phyloP scores from a whole-genome alignment of 1,140 invertebrate genomes.

The Mamestra configurata region DNA sequence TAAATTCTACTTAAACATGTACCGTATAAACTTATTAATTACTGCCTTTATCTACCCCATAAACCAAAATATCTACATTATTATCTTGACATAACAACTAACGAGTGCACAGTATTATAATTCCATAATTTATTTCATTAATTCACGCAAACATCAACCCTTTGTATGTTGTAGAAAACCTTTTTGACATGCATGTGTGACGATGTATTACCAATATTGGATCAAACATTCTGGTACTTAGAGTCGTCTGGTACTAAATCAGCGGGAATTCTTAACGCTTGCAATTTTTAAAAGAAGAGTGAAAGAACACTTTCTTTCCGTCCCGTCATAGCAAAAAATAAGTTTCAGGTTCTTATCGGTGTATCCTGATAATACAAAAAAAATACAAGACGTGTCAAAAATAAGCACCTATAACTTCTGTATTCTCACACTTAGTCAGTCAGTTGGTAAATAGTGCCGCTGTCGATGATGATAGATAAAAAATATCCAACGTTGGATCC shows the following conservation, averaged over 20 bases:
- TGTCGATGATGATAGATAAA: no score
- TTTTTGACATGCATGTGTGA: conserved; percentile 30
- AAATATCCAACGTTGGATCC: conserved; percentile 13
- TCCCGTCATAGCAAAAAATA: no score
- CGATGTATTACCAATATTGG: conserved; percentile 32
- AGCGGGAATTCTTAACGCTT: no score
- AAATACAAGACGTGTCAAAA: no score
- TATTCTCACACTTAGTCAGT: no score
- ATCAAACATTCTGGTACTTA: conserved; percentile 46
- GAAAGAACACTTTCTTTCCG: no score
- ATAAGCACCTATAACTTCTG: no score
- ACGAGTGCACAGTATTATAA: conserved; percentile 11
- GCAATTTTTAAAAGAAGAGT: no score
- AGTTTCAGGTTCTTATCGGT: no score
- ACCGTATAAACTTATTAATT: not conserved
- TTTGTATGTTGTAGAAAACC: conserved; percentile 1
- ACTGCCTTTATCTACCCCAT: conserved; percentile 1
- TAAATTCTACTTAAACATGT: not conserved
- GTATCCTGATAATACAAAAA: no score
- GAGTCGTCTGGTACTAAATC: no score
- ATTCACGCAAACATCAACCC: conserved; percentile 26
- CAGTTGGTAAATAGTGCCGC: no score
- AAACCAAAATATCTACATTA: not conserved
- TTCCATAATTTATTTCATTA: conserved; percentile 40
- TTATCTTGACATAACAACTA: conserved; percentile 3